Conservation (phyloP, 2,797 vertebrate species). For the Orientallactaga sibirica region DNA sequence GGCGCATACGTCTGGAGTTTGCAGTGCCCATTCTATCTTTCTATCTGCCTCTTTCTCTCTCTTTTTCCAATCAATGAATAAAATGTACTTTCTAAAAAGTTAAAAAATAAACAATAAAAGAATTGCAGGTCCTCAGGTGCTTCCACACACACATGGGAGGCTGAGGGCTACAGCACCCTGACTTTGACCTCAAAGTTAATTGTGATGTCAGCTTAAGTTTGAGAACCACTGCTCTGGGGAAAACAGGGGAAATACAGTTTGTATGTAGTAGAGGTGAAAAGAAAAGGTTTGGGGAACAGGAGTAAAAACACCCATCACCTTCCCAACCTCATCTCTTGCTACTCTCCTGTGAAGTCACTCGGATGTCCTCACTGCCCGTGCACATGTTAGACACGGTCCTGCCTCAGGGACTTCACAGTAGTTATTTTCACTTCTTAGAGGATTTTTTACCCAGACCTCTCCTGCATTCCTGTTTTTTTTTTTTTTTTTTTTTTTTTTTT, state of each 20-base stretch:
- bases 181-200: not conserved
- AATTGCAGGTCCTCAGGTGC: not conserved
- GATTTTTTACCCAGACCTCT: not conserved
- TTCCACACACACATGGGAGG: not conserved
- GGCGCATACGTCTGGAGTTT: no score
- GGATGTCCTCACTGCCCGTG: not conserved
- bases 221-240: not conserved
- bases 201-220: not conserved
- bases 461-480: not conserved
- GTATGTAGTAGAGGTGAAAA: not conserved
- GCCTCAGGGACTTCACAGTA: not conserved
- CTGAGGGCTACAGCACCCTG: not conserved
- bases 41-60: no score
- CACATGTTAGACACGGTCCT: not conserved
- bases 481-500: no score
- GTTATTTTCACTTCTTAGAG: not conserved
- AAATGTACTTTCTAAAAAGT: no score
- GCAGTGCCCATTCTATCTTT: no score
- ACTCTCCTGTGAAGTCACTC: not conserved
- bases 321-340: not conserved
- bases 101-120: no score
- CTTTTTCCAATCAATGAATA: no score
- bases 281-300: not conserved
- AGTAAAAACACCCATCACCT: not conserved
- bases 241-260: accelerated